A percentile compares a stretch with the other conserved stretches of the same genome.
Evolutionary conservation across 2,888 invertebrate genomes (phyloP).

Genomic region (Nipponacmea schrenckii): DNA sequence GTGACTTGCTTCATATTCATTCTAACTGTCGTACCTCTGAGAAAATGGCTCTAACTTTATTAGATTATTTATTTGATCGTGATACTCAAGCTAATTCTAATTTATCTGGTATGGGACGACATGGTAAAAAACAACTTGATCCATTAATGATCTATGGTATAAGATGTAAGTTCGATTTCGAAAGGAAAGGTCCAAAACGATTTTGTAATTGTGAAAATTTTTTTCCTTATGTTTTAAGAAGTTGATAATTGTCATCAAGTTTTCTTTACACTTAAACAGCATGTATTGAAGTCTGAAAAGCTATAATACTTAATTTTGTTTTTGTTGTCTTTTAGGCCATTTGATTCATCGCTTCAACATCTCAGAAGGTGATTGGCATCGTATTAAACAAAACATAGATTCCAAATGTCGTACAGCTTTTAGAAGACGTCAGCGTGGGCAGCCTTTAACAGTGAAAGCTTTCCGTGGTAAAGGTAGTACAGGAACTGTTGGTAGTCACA

Average conservation of each 20-base stretch:
- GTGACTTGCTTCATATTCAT: slow-evolving; percentile 70
- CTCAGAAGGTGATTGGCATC: slow-evolving; percentile 71
- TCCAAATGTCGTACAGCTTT: slow-evolving; percentile 72
- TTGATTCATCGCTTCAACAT: slow-evolving; percentile 70
- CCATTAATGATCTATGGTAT: slow-evolving; percentile 70
- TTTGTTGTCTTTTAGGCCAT: slow-evolving; percentile 64
- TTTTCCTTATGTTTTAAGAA: no score
- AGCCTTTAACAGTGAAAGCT: slow-evolving; percentile 65
- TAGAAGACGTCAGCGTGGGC: slow-evolving; percentile 59
- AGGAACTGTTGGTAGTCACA: slow-evolving; percentile 36
- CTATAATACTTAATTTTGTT: no score
- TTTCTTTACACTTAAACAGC: slow-evolving; percentile 3
- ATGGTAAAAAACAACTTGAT: slow-evolving; percentile 71
- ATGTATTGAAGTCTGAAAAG: not conserved
- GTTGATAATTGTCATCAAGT: no score
- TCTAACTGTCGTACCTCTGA: slow-evolving; percentile 71
- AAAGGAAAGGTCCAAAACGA: no score
- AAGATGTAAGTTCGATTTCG: slow-evolving; percentile 67
- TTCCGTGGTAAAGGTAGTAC: slow-evolving; percentile 59
- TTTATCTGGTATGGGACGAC: slow-evolving; percentile 71
- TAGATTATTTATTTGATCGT: slow-evolving; percentile 71
- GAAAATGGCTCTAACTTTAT: slow-evolving; percentile 71
- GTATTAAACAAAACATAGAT: slow-evolving; percentile 72
- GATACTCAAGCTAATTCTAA: slow-evolving; percentile 71
- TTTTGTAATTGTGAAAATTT: no score